Evolutionary conservation across 2,797 vertebrate species (phyloP), one percentile per base, ranked within the genome.

Genomic region (Enteromius mattozi): DNA sequence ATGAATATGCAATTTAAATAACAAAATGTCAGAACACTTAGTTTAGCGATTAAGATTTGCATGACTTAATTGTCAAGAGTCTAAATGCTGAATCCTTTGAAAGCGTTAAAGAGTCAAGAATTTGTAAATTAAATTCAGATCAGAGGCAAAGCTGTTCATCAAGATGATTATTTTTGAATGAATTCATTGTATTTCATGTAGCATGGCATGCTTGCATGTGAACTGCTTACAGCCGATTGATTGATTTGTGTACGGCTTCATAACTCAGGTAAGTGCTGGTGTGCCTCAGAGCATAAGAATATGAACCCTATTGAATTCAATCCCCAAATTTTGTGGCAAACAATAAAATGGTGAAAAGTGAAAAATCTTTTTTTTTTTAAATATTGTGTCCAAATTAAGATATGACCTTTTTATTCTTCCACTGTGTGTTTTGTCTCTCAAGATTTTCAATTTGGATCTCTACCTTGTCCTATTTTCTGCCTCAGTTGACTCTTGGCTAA

Each of bases 231-330:
- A 87, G 84, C 74, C 76, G 76, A 68, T n/a, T 82, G 68, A 80
- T 83, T 85, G 66, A 80, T 63, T 78, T 81, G 76, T 86, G 91
- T 93, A 90, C 88, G 90, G 92, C 93, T 88, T 86, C 81, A 90
- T 83, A 89, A 89, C 91, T 89, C 92, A 91, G 92, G 93, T 94
- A 93, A 92, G 92, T 92, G 89, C 86, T 80, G 89, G 93, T 94
- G 93, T 94, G 91, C 92, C 93, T 94, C 94, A 94, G 92, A 93
- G 91, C 95, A 94, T 95, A 94, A 95, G 95, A 92, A 89, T 94
- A 96, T 96, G 95, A 96, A 96, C 95, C 95, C 95, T 96, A 96
- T 96, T 96, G 95, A 96, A 95, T 89, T 86, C 76, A 94, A 92
- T 91, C 88, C 86, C 88, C 88, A 87, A 90, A 82, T 84, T 88